Evolutionary conservation across 1,140 invertebrate genomes (phyloP), one percentile per base, ranked within the genome.

Genomic region (Probaryconus sp.): DNA sequence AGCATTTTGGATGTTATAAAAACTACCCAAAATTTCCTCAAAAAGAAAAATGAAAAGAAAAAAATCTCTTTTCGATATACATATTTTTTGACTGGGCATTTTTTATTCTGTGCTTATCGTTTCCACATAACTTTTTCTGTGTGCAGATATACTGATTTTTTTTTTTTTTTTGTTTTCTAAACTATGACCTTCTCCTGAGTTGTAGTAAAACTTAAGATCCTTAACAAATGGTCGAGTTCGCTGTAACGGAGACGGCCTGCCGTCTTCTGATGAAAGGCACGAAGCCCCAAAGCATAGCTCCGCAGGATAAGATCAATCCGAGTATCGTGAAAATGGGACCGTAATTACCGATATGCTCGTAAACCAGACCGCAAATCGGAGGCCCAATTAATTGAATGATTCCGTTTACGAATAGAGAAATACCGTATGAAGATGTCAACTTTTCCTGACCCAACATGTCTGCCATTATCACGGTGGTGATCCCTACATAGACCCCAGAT

Each of bases 401-500:
- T 0, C 94, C 94, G 79, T 95, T 95, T 3, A 95, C 90, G 76
- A 95, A 95, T 2, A 96, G 85, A 56, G 93, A 94, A 17, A 96
- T 94, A 3, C 94, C 94, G 76, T 95, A 96, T 0, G 94, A 94
- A 0, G 93, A 94, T 47, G 94, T 94, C 1, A 96, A 80, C n/a
- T 93, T 88, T 71, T 96, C 94, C 1, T 92, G 91, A 0, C 94
- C 94, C 1, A 96, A 80, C 91, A 95, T 92, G 82, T 95, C 94
- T 0, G 94, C 93, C 93, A 95, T 94, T 0, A 95, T 93, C 17
- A 95, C 91, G 1, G 94, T 94, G 1, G 94, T 95, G 1, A 95
- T 92, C 9, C 94, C 94, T 0, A 95, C 93, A 79, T 95, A 95
- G n/a, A 92, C 90, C n/a, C 94, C 94, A 0, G 94, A 95, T 5